Conservation (phyloP, 2,113 vertebrate genomes). For the Dasyprocta punctata region DNA sequence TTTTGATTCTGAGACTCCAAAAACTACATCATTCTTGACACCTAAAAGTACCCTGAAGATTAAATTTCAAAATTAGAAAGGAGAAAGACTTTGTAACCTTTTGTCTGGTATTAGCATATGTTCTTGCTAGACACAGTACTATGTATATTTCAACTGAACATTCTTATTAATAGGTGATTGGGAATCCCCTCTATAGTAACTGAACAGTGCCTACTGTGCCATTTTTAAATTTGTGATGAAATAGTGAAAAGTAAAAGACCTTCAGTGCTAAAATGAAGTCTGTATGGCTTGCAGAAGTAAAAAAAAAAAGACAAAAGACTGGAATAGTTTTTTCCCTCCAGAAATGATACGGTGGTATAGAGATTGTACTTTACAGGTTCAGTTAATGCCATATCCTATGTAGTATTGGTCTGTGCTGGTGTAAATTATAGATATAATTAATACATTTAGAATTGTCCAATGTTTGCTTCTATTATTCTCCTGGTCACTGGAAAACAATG, state of each 20-base stretch:
- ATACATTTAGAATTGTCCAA: not conserved
- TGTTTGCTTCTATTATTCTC: not conserved
- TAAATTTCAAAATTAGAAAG: not conserved
- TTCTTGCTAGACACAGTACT: not conserved
- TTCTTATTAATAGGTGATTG: not conserved
- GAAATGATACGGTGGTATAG: not conserved
- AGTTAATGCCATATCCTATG: not conserved
- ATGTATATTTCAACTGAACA: not conserved
- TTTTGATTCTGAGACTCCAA: not conserved
- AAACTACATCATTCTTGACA: not conserved
- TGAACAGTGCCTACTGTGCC: not conserved
- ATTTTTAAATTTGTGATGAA: not conserved
- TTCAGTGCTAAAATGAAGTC: not conserved
- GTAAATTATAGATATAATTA: not conserved
- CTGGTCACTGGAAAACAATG: not conserved
- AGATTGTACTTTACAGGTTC: not conserved
- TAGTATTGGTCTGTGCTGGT: not conserved
- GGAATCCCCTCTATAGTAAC: not conserved
- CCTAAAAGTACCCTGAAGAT: not conserved
- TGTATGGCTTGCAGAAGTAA: not conserved
- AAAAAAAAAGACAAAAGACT: not conserved
- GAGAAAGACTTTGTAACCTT: not conserved
- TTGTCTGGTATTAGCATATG: not conserved
- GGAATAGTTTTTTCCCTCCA: not conserved
- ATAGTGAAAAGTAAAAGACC: not conserved